Conservation (phyloP, 2,797 vertebrate genomes). For the Natrix natrix region DNA sequence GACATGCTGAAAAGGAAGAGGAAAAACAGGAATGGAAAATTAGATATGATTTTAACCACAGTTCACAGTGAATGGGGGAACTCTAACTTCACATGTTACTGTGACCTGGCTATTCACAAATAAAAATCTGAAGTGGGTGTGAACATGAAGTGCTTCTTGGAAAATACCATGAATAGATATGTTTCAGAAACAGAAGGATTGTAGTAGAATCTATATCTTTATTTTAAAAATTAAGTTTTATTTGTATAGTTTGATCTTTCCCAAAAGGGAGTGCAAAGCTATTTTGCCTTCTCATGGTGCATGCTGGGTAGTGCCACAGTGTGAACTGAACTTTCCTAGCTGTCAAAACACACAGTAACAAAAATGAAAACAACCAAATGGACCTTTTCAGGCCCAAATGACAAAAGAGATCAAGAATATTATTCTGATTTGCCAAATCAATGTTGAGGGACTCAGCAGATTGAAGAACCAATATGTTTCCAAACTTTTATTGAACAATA, state of each 20-base stretch:
- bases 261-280: background rate
- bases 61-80: background rate
- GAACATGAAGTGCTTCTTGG: background rate
- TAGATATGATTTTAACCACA: background rate
- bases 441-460: background rate
- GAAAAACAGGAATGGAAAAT: background rate
- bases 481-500: background rate
- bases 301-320: background rate
- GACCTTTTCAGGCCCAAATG: background rate
- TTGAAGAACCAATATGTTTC: background rate
- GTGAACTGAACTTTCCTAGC: background rate
- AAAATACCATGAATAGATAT: background rate
- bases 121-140: background rate
- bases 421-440: background rate
- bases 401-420: background rate
- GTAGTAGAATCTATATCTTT: background rate
- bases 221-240: background rate
- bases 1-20: conserved; percentile 21
- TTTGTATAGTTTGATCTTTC: background rate
- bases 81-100: rapidly evolving
- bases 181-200: background rate
- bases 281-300: background rate
- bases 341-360: background rate
- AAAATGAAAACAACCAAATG: background rate
- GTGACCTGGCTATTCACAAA: conserved; percentile 4